These are phyloP conservation scores for Heliconius aoede DNA, from an alignment of 2,888 invertebrate species.

Conservation along the genomic window DNA sequence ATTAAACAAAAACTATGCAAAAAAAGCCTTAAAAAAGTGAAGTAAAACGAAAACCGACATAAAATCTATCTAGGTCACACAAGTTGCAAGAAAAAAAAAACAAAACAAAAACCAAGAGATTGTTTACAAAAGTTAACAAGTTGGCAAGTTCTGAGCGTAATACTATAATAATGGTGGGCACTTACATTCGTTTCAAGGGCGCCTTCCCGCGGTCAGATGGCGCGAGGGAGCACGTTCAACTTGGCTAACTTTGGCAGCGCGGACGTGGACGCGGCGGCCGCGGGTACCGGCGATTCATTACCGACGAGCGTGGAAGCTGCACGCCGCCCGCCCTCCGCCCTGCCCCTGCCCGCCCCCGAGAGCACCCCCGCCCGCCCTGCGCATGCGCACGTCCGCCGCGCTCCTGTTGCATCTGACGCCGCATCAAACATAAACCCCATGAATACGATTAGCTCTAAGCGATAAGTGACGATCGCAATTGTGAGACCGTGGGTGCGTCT, in stretches of 20 bases:
- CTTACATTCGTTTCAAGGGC: conserved; percentile 48
- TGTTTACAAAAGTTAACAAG: conserved; percentile 40
- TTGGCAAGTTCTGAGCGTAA: conserved; percentile 24
- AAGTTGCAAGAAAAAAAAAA: conserved; percentile 5
- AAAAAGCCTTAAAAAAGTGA: background rate
- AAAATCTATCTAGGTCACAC: conserved; percentile 16
- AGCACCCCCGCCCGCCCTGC: conserved; percentile 50
- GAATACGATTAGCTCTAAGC: conserved; percentile 76
- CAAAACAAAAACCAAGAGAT: conserved; percentile 14
- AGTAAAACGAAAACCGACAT: background rate
- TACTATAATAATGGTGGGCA: conserved; percentile 2
- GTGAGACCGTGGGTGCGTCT: background rate
- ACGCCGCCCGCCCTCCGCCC: conserved; percentile 60
- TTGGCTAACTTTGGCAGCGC: conserved; percentile 66
- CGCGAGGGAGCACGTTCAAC: conserved; percentile 71
- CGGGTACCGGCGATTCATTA: conserved; percentile 82
- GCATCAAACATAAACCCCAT: conserved; percentile 78
- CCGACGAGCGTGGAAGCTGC: conserved; percentile 78
- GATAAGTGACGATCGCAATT: conserved; percentile 66
- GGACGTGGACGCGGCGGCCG: conserved; percentile 74
- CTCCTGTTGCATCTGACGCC: conserved; percentile 82
- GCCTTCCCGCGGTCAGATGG: conserved; percentile 62
- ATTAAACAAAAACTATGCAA: background rate
- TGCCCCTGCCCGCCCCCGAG: conserved; percentile 37
- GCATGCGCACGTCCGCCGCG: conserved; percentile 73